These are phyloP conservation scores for Scaptomyza tumidula DNA, from an alignment of 2,888 invertebrate genomes.

Conservation along the genomic window DNA sequence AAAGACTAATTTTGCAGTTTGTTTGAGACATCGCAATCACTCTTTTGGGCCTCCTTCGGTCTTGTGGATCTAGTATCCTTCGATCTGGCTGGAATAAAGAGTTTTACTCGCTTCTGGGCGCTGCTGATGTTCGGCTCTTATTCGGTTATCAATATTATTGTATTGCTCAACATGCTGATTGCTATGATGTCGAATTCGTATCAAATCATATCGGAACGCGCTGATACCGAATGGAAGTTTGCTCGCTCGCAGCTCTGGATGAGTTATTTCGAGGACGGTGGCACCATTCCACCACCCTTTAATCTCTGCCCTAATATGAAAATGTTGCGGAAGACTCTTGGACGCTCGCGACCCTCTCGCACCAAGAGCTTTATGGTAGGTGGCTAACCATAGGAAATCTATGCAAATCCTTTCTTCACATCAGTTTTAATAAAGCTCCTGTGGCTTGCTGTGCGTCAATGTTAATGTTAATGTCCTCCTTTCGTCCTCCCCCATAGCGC, in stretches of 20 bases:
- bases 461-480: slow-evolving; percentile 20
- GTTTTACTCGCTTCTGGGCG: slow-evolving; percentile 98
- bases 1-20: slow-evolving; percentile 87
- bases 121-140: slow-evolving; percentile 98
- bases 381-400: slow-evolving; percentile 41
- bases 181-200: slow-evolving; percentile 99
- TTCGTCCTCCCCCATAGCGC: slow-evolving; percentile 85
- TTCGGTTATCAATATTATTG: slow-evolving; percentile 98
- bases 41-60: slow-evolving; percentile 99
- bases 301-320: slow-evolving; percentile 96
- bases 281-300: slow-evolving; percentile 97
- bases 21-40: slow-evolving; percentile 98
- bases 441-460: slow-evolving; percentile 58
- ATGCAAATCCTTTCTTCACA: slow-evolving; percentile 62
- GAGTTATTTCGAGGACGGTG: slow-evolving; percentile 97
- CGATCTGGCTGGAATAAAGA: slow-evolving; percentile 96
- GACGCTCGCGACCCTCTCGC: slow-evolving; percentile 84
- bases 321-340: slow-evolving; percentile 86
- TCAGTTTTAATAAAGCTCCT: slow-evolving; percentile 75
- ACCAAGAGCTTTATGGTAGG: slow-evolving; percentile 88
- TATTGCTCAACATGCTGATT: slow-evolving; percentile 98
- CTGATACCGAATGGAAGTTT: slow-evolving; percentile 99
- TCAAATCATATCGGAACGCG: slow-evolving; percentile 97
- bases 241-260: slow-evolving; percentile 98
- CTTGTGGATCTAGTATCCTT: slow-evolving; percentile 97